A percentile compares a stretch with the other conserved stretches of the same genome.
phyloP scores from a whole-genome alignment of 2,888 invertebrate species.

The Patella pellucida region DNA sequence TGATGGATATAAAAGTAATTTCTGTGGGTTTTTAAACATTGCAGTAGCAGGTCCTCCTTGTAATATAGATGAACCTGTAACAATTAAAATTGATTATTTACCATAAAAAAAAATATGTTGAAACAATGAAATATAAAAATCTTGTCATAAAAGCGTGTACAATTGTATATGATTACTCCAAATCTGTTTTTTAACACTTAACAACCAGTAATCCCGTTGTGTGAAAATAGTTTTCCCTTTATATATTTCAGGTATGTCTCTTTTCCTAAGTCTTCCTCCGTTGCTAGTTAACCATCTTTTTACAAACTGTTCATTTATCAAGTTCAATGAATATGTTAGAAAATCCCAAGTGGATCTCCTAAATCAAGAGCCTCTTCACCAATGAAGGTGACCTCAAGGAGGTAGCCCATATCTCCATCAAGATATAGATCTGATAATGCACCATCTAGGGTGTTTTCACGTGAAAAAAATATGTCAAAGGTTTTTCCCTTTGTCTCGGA shows the following conservation, averaged over 20 bases:
- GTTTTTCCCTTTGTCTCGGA: neutral
- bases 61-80: no score
- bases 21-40: no score
- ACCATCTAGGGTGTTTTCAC: neutral
- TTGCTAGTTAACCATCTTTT: neutral
- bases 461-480: neutral
- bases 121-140: no score
- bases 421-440: neutral
- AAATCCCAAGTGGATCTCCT: neutral
- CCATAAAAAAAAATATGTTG: no score
- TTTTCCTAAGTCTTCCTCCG: conserved; percentile 3
- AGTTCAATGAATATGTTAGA: neutral
- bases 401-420: neutral
- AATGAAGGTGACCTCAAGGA: neutral
- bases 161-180: no score
- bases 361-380: neutral
- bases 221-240: neutral
- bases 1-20: no score
- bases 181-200: neutral
- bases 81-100: no score
- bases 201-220: neutral
- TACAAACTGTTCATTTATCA: neutral
- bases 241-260: neutral
- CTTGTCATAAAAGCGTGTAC: no score
- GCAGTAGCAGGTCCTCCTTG: no score